Evolutionary conservation across 1,140 invertebrate genomes (phyloP).

Genomic region (Pachypeltis micranthus): DNA sequence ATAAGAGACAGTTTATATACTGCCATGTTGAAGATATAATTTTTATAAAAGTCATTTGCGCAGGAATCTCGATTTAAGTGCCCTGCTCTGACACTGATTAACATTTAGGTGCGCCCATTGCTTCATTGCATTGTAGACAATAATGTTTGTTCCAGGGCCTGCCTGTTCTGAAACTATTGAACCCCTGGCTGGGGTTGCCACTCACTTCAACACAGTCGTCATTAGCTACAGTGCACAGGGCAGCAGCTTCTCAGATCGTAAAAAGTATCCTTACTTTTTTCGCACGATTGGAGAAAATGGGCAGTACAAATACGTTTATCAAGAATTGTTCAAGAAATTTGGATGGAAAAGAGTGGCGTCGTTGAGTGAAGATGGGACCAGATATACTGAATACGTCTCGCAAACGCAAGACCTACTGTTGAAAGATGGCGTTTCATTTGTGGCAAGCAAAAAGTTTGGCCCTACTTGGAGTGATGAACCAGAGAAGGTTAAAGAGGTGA

Average conservation of each 20-base stretch:
- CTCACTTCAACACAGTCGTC: slow-evolving; percentile 59
- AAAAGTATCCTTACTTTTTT: slow-evolving; percentile 71
- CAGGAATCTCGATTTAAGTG: too few species aligned
- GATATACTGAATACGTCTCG: slow-evolving; percentile 67
- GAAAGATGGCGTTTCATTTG: slow-evolving; percentile 48
- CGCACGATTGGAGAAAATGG: slow-evolving; percentile 69
- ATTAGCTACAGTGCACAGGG: slow-evolving; percentile 76
- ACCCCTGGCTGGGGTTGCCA: slow-evolving; percentile 66
- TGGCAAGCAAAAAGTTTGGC: slow-evolving; percentile 59
- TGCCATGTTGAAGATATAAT: not conserved
- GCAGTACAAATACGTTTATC: slow-evolving; percentile 60
- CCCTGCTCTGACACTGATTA: slow-evolving; percentile 3
- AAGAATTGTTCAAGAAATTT: slow-evolving; percentile 49
- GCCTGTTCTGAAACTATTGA: slow-evolving; percentile 76
- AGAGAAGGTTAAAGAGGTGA: slow-evolving; percentile 1
- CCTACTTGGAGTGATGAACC: slow-evolving; percentile 33
- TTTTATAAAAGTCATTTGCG: not conserved
- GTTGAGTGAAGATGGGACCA: slow-evolving; percentile 65
- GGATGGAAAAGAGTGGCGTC: slow-evolving; percentile 59
- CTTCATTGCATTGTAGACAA: not conserved
- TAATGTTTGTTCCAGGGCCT: slow-evolving; percentile 42
- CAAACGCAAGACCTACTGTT: slow-evolving; percentile 53
- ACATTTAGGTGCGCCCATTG: not conserved
- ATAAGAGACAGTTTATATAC: not conserved
- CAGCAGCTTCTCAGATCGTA: slow-evolving; percentile 51